phyloP scores from a whole-genome alignment of 1,140 invertebrate genomes.

The Drosophila rufa region DNA sequence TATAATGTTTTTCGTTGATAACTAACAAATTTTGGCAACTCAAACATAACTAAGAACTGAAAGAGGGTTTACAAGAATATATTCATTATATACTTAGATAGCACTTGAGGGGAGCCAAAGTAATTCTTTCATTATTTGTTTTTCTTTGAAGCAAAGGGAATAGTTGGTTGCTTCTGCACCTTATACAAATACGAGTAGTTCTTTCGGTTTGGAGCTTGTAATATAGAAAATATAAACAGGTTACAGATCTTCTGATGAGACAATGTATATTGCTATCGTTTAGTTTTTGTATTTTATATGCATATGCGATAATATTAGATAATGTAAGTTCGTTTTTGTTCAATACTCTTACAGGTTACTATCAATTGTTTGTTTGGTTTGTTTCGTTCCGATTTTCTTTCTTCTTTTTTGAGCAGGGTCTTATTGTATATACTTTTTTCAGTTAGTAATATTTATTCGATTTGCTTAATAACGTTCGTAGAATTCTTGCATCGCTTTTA shows the following conservation, averaged over 20 bases:
- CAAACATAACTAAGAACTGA: slow-evolving; percentile 21
- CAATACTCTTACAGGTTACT: slow-evolving; percentile 49
- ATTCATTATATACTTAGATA: slow-evolving; percentile 22
- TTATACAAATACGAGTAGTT: slow-evolving; percentile 1
- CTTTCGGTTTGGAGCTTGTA: slow-evolving; percentile 7
- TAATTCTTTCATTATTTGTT: neutral
- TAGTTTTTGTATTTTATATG: slow-evolving; percentile 33
- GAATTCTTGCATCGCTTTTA: slow-evolving; percentile 48
- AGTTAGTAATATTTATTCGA: slow-evolving; percentile 52
- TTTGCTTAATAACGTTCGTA: slow-evolving; percentile 57
- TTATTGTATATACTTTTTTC: slow-evolving; percentile 36
- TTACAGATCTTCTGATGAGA: slow-evolving; percentile 24
- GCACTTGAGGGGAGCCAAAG: slow-evolving; percentile 32
- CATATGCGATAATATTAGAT: slow-evolving; percentile 49
- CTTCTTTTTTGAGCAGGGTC: slow-evolving; percentile 43
- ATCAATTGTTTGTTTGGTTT: slow-evolving; percentile 38
- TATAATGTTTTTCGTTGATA: slow-evolving; percentile 8
- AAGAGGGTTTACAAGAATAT: slow-evolving; percentile 15
- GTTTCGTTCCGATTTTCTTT: neutral
- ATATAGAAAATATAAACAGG: slow-evolving; percentile 35
- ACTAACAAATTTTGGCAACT: slow-evolving; percentile 36
- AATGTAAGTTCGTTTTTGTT: slow-evolving; percentile 50
- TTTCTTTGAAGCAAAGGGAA: slow-evolving; percentile 5
- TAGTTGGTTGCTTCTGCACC: slow-evolving; percentile 28
- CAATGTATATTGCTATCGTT: slow-evolving; percentile 57